Conservation (phyloP, 2,113 vertebrate species). For the Campylomormyrus tamandua region DNA sequence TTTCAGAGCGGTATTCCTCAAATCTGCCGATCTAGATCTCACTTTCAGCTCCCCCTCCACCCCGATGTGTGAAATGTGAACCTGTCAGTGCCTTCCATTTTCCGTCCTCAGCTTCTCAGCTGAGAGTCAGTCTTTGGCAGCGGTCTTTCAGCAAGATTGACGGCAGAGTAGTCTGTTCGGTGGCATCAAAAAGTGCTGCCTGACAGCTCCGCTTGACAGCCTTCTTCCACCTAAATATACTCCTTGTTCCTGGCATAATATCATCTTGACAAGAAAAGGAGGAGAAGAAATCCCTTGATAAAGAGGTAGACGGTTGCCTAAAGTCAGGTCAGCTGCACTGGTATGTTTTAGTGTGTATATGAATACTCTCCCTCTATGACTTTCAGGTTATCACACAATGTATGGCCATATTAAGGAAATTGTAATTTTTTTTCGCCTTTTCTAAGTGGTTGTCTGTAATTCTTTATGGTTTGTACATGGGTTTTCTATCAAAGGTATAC, state of each 20-base stretch:
- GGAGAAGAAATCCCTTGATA: slow-evolving; percentile 17
- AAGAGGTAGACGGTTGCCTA: slow-evolving; percentile 14
- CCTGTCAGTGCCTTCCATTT: slow-evolving; percentile 42
- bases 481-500: background rate
- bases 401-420: background rate
- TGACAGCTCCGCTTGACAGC: slow-evolving; percentile 59
- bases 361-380: background rate
- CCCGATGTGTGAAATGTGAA: slow-evolving; percentile 37
- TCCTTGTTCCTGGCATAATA: slow-evolving; percentile 52
- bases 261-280: slow-evolving; percentile 50
- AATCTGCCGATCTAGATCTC: slow-evolving; percentile 13
- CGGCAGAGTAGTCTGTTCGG: slow-evolving; percentile 48
- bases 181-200: slow-evolving; percentile 55
- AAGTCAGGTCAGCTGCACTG: slow-evolving; percentile 1
- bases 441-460: background rate
- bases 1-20: slow-evolving; percentile 18
- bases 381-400: background rate
- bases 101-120: slow-evolving; percentile 35
- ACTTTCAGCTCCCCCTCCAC: slow-evolving; percentile 4
- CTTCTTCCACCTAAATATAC: slow-evolving; percentile 57
- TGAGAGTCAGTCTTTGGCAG: slow-evolving; percentile 51
- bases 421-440: background rate
- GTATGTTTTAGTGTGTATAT: background rate
- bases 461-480: slow-evolving; percentile 7
- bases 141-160: slow-evolving; percentile 52